phyloP scores from a whole-genome alignment of 2,797 vertebrate genomes.

The Meda fulgida region DNA sequence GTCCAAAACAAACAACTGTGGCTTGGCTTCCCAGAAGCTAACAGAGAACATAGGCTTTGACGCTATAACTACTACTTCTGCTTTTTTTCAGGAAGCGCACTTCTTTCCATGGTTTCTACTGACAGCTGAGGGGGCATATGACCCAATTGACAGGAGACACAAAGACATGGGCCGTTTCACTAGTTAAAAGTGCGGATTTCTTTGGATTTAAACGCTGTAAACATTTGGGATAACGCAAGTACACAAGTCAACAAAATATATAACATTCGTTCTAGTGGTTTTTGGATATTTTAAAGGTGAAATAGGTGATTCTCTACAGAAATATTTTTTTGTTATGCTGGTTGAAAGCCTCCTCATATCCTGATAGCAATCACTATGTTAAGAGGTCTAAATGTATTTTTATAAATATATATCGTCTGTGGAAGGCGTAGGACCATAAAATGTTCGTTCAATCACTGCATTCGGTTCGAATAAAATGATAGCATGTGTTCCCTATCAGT shows the following conservation, averaged over 20 bases:
- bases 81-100: background rate
- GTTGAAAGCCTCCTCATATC: too few species aligned
- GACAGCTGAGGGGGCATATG: background rate
- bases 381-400: too few species aligned
- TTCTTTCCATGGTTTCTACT: background rate
- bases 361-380: too few species aligned
- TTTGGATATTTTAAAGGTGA: background rate
- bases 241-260: background rate
- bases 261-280: background rate
- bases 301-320: too few species aligned
- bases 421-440: too few species aligned
- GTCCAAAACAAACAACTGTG: background rate
- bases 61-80: background rate
- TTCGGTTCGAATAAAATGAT: too few species aligned
- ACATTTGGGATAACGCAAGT: background rate
- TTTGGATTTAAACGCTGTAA: background rate
- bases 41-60: too few species aligned
- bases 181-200: background rate
- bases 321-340: too few species aligned
- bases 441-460: too few species aligned
- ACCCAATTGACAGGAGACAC: background rate
- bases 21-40: background rate
- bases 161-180: background rate
- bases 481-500: too few species aligned
- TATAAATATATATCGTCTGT: too few species aligned